Evolutionary conservation across 2,797 vertebrate species (phyloP), one percentile per base, ranked within the genome.

Genomic region (Sebastes iracundus): DNA sequence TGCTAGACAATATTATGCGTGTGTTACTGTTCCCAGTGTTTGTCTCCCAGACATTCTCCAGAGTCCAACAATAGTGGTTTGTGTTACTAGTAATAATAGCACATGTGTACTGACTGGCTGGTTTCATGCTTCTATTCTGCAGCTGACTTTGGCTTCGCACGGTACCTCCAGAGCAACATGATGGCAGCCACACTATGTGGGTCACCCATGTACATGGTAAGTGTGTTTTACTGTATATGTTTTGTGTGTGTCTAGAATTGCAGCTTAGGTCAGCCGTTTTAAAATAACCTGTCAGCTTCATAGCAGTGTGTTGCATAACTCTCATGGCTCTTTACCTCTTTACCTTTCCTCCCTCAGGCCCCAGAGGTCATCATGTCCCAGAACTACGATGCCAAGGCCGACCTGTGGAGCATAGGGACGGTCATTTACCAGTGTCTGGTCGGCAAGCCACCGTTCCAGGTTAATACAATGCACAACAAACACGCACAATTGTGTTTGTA

Each of bases 311-410:
- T 63, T 66, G 4, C 25, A 10, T 67, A 72, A 49, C 70, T 33
- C 9, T 67, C 53, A 10, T 46, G 10, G 7, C 52, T 65, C 30
- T 60, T 52, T 28, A 68, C 52, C 52, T 28, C 5, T 16, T 83
- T 38, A 53, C 58, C 58, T 62, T 25, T 72, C 18, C 53, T 62
- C 35, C 64, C 53, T 53, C 88, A 99, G 98, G 98, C 98, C 77
- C 98, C 98, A 14, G 98, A 99, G 92, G 98, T 99, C 86, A 99
- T 99, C 83, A 99, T 99, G 98, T 99, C 98, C 69, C 98, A 99
- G 91, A 98, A 98, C 79, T 99, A 99, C 8, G 98, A 99, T 66
- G 98, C 98, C 81, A 99, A 97, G 92, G 98, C 98, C 1, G 98
- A 99, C 90, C 94, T 99, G 82, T 99, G 98, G 98, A 99, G 98